Evolutionary conservation across 2,113 vertebrate genomes (phyloP).

Genomic region (Euleptes europaea): DNA sequence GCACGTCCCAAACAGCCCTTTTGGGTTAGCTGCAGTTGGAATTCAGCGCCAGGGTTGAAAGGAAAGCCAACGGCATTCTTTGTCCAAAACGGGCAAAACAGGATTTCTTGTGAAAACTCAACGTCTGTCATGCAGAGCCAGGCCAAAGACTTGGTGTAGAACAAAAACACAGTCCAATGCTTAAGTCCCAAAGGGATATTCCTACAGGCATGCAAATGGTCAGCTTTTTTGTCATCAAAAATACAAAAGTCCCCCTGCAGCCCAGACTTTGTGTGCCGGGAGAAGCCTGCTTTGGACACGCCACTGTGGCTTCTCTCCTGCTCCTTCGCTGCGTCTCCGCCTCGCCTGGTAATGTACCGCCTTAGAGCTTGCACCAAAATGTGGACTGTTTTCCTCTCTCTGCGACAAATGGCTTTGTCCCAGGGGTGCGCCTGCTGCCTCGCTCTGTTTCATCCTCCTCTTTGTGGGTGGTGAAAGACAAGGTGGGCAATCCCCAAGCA

Average conservation of each 20-base stretch:
- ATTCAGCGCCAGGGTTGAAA: not conserved
- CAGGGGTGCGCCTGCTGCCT: conserved; percentile 15
- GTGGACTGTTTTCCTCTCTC: conserved; percentile 33
- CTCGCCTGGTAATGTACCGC: conserved; percentile 52
- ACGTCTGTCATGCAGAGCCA: conserved; percentile 52
- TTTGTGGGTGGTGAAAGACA: conserved; percentile 53
- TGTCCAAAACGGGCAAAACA: not conserved
- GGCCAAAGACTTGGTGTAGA: not conserved
- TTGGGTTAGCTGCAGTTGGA: not conserved
- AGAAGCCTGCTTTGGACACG: not conserved
- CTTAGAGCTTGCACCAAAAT: conserved; percentile 55
- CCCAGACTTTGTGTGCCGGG: not conserved
- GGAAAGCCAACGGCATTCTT: not conserved
- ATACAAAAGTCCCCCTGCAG: conserved; percentile 65
- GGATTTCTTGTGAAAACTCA: conserved; percentile 3
- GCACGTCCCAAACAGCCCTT: not conserved
- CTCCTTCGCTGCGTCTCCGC: conserved; percentile 23
- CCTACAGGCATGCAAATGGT: conserved; percentile 67
- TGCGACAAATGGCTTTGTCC: not conserved
- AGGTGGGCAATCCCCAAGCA: conserved; percentile 47
- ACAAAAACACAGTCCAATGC: not conserved
- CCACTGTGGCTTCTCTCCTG: not conserved
- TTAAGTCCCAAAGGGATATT: conserved; percentile 18
- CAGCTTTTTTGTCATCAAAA: conserved; percentile 61
- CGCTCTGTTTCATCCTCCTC: conserved; percentile 44